A percentile compares a stretch with the other conserved stretches of the same genome.
Conservation (phyloP, 2,113 vertebrate species). For the Ceuthmochares aereus region DNA sequence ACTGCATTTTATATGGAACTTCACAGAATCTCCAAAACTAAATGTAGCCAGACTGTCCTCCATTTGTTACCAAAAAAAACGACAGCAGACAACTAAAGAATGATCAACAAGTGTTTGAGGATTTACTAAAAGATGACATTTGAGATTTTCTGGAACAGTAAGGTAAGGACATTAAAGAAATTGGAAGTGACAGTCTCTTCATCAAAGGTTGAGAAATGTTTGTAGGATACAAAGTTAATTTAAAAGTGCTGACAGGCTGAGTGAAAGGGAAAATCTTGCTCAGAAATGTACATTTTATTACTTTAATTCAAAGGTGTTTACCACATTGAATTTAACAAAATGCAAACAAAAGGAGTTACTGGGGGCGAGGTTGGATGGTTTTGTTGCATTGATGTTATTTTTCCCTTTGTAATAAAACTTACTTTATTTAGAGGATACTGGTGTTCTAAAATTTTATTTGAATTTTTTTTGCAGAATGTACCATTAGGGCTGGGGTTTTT, state of each 20-base stretch:
- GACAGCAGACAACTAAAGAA: background rate
- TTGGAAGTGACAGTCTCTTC: background rate
- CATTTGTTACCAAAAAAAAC: background rate
- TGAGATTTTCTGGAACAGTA: background rate
- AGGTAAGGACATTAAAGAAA: background rate
- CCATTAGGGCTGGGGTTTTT: background rate
- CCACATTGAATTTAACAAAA: background rate
- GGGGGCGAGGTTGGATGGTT: background rate
- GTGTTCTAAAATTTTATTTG: background rate
- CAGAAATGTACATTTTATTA: background rate
- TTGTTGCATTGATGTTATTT: background rate
- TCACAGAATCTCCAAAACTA: background rate
- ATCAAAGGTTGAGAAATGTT: background rate
- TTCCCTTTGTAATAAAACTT: background rate
- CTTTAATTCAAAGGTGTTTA: background rate
- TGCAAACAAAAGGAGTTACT: background rate
- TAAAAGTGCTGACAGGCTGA: background rate
- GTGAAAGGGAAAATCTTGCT: background rate
- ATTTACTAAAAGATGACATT: background rate
- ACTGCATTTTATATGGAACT: background rate
- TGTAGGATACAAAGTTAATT: background rate
- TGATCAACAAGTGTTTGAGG: background rate
- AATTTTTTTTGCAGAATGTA: background rate
- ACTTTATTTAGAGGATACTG: background rate
- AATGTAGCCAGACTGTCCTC: background rate